Conservation (phyloP, 2,113 vertebrate genomes). For the Glareola pratincola region DNA sequence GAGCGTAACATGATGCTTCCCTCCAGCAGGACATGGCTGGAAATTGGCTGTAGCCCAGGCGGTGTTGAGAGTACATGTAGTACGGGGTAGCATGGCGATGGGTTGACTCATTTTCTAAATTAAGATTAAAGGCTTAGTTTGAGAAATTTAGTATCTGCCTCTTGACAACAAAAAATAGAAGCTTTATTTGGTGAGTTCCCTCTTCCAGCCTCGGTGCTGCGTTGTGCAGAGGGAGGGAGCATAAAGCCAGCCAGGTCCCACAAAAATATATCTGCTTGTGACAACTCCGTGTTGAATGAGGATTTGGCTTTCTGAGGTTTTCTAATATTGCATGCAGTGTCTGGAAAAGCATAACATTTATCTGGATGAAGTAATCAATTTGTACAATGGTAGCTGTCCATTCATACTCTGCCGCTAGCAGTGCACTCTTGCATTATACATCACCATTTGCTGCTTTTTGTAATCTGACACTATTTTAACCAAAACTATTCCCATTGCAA, state of each 20-base stretch:
- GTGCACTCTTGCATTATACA: background rate
- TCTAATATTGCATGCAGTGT: background rate
- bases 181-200: background rate
- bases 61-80: background rate
- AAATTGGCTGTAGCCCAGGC: background rate
- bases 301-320: background rate
- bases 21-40: background rate
- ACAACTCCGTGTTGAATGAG: background rate
- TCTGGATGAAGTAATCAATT: background rate
- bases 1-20: background rate
- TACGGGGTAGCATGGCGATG: background rate
- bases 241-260: background rate
- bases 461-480: background rate
- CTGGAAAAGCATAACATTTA: background rate
- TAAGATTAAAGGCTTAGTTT: constrained; percentile 9
- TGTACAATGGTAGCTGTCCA: background rate
- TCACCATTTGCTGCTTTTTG: background rate
- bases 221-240: accelerated
- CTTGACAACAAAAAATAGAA: background rate
- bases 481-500: background rate
- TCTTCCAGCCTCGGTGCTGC: background rate
- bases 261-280: background rate
- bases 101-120: constrained; percentile 41
- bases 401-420: background rate
- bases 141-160: background rate